Evolutionary conservation across 2,113 vertebrate genomes (phyloP), one percentile per base, ranked within the genome.

Genomic region (Gambusia holbrooki): DNA sequence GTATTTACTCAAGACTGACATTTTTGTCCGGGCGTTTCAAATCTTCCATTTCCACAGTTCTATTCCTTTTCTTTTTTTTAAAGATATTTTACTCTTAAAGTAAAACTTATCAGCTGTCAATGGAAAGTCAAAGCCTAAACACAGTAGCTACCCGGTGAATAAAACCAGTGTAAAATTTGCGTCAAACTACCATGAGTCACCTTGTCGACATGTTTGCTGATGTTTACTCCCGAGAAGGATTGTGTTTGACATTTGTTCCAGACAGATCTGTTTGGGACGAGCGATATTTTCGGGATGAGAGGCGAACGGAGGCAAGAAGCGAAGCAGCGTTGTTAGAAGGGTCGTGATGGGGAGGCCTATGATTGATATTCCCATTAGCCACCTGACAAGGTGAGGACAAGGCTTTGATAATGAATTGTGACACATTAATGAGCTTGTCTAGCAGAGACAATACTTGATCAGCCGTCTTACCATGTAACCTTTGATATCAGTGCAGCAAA

Each of bases 311-410:
- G 79, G 85, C 69, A 3, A 84, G 82, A 87, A 82, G 83, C 45
- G 45, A 51, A 12, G 74, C 69, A 29, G 60, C 69, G 84, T 79
- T 84, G 85, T 79, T 79, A 88, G 85, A 62, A 54, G 82, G 84
- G 86, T 87, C 78, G 77, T 82, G 78, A 84, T 89, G 85, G 76
- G 84, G 80, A 82, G 81, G 84, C 77, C 77, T 80, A 92, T 94
- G 93, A 94, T 94, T 94, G 94, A 95, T 95, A 94, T 93, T 95
- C 90, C 92, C 89, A 94, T 94, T 94, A 94, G 88, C 87, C 80
- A 67, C 82, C 79, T 87, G 94, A 94, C 94, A 92, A 92, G 91
- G 89, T 91, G 91, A 90, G 83, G 89, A 90, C 84, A 82, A 54
- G 85, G 78, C 83, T 89, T 78, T 73, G 84, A 88, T 94, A 95